phyloP scores from a whole-genome alignment of 1,140 invertebrate species.

The Pseudomyrmex concolor region DNA sequence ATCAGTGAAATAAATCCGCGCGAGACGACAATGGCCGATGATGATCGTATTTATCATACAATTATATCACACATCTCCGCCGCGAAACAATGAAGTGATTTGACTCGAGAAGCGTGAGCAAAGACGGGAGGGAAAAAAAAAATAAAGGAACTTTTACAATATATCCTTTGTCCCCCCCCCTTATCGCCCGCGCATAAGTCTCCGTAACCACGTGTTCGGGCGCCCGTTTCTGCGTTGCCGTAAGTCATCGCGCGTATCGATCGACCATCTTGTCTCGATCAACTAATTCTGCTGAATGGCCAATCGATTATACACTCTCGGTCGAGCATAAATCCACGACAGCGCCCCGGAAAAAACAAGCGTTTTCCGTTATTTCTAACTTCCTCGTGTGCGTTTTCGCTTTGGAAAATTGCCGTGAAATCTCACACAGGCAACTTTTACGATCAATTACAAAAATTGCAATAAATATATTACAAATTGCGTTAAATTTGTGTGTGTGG shows the following conservation, averaged over 20 bases:
- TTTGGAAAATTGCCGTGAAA: conserved; percentile 10
- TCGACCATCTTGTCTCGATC: conserved; percentile 54
- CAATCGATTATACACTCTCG: conserved; percentile 71
- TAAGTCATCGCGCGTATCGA: conserved; percentile 28
- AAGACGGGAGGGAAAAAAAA: neutral
- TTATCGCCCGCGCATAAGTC: neutral
- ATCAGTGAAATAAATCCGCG: neutral
- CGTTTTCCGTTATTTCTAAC: conserved; percentile 39
- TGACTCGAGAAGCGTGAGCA: neutral
- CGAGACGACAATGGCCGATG: neutral
- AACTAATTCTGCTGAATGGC: conserved; percentile 68
- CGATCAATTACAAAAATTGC: neutral
- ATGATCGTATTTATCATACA: neutral
- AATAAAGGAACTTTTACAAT: conserved; percentile 2
- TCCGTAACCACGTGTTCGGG: conserved; percentile 1
- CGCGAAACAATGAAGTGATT: neutral
- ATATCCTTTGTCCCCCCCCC: neutral
- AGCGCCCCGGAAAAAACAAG: conserved; percentile 51
- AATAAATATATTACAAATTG: neutral
- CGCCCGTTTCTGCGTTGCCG: conserved; percentile 14
- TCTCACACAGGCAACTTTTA: neutral
- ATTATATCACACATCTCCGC: too few relatives aligned
- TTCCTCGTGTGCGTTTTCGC: conserved; percentile 33
- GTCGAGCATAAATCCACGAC: conserved; percentile 63
- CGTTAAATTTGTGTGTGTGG: neutral